A percentile compares a stretch with the other conserved stretches of the same genome.
Evolutionary conservation across 2,797 vertebrate species (phyloP).

Genomic region (Euthynnus affinis): DNA sequence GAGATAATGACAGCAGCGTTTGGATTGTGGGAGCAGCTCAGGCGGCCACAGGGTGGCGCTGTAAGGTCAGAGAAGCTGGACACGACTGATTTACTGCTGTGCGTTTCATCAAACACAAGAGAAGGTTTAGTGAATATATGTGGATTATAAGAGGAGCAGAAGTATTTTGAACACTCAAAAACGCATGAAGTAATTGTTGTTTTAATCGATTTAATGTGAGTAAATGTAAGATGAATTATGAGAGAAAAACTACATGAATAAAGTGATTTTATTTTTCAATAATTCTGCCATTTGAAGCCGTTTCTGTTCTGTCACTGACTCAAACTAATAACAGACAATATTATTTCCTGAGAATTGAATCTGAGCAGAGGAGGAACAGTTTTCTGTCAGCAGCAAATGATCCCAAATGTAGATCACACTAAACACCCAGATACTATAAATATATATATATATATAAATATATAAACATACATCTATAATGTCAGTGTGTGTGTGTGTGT

Average conservation of each 20-base stretch:
- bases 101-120: not conserved
- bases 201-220: not conserved
- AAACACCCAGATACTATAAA: not conserved
- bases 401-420: not conserved
- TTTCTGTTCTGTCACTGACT: not conserved
- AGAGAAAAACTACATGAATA: not conserved
- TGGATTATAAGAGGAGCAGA: not conserved
- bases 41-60: slow-evolving; percentile 82
- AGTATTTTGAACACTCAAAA: not conserved
- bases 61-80: slow-evolving; percentile 70
- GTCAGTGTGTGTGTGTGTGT: fast-evolving
- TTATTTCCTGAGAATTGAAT: not conserved
- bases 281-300: not conserved
- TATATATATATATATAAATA: not conserved
- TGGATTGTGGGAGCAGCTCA: not conserved
- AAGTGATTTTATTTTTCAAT: not conserved
- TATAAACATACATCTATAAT: too few relatives aligned
- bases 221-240: not conserved
- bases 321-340: not conserved
- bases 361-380: not conserved
- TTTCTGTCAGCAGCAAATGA: not conserved
- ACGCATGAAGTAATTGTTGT: not conserved
- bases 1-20: slow-evolving; percentile 14
- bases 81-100: not conserved
- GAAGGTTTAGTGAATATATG: not conserved